Conservation (phyloP, 2,113 vertebrate species). For the Hippotragus niger region DNA sequence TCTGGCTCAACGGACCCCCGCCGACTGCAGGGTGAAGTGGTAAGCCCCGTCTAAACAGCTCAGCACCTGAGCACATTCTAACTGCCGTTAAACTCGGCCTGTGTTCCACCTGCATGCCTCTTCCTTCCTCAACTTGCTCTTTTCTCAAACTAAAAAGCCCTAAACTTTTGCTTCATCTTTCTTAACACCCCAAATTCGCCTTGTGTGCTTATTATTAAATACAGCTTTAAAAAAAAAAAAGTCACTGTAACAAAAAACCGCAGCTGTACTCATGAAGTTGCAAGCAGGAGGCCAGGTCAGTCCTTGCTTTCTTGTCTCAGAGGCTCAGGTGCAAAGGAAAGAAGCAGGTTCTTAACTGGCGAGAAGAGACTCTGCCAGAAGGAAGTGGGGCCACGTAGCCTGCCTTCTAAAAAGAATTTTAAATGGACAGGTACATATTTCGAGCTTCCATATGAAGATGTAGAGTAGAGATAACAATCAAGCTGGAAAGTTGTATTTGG, state of each 20-base stretch:
- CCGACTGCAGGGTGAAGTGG: conserved; percentile 83
- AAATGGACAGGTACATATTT: not conserved
- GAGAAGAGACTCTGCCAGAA: not conserved
- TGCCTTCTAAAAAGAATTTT: not conserved
- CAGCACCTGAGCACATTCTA: not conserved
- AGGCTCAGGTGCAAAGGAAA: not conserved
- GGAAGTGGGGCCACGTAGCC: not conserved
- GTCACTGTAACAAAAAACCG: not conserved
- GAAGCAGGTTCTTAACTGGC: not conserved
- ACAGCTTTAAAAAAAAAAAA: not conserved
- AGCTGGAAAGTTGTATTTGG: not conserved
- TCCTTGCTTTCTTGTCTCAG: not conserved
- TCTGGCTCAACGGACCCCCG: conserved; percentile 49
- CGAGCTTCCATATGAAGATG: not conserved
- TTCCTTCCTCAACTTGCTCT: not conserved
- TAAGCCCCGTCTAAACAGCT: conserved; percentile 72
- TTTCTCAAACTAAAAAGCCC: not conserved
- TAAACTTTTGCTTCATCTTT: not conserved
- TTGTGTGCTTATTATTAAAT: not conserved
- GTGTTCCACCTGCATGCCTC: not conserved
- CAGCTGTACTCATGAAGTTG: not conserved
- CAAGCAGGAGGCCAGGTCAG: not conserved
- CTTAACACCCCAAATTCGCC: not conserved
- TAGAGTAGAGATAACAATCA: not conserved
- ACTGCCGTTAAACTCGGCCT: not conserved